Evolutionary conservation across 2,888 invertebrate genomes (phyloP).

Genomic region (Cyaniris semiargus): DNA sequence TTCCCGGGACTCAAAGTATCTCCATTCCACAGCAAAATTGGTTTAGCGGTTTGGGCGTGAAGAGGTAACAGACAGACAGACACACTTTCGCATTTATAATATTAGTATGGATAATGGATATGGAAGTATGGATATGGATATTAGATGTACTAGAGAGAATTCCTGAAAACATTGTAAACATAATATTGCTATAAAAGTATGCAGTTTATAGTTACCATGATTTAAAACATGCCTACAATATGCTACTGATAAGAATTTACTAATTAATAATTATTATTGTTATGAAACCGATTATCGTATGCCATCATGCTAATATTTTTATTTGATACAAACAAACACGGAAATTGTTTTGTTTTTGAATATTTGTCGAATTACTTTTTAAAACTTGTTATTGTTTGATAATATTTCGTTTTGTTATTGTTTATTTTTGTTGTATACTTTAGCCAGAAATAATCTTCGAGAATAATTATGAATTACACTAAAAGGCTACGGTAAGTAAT

Average conservation of each 20-base stretch:
- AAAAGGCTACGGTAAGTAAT: too few relatives aligned
- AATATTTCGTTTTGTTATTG: not conserved
- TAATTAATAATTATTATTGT: not conserved
- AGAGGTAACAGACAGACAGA: too few relatives aligned
- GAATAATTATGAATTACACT: too few relatives aligned
- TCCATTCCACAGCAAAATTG: too few relatives aligned
- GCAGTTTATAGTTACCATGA: not conserved
- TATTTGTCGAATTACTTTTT: slow-evolving; percentile 6
- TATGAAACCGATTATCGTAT: not conserved
- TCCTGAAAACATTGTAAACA: too few relatives aligned
- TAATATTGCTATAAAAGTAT: not conserved
- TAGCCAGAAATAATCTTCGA: not conserved
- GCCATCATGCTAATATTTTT: not conserved
- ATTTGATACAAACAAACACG: not conserved
- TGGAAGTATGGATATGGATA: too few relatives aligned
- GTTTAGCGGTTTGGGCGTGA: too few relatives aligned
- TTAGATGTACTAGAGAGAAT: too few relatives aligned
- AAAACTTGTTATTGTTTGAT: not conserved
- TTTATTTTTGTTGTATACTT: not conserved
- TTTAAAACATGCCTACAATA: not conserved
- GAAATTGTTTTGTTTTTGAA: slow-evolving; percentile 11
- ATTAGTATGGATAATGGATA: too few relatives aligned
- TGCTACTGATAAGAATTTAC: not conserved
- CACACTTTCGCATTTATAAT: too few relatives aligned
- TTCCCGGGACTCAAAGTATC: too few relatives aligned